Conservation (phyloP, 2,797 vertebrate species). For the Capromys pilorides region DNA sequence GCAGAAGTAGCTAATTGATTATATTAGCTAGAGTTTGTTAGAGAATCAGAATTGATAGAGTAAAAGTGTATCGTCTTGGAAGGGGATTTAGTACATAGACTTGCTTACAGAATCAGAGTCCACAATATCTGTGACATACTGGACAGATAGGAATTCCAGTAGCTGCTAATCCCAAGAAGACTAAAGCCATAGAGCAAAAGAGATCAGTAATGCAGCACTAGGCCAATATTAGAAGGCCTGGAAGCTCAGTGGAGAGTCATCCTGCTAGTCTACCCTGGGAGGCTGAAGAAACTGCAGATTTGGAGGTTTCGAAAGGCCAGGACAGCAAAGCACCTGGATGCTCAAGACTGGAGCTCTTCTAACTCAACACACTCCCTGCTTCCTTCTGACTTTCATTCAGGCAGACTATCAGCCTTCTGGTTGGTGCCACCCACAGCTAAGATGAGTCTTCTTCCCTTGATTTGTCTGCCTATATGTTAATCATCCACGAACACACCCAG, state of each 20-base stretch:
- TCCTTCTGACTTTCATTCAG: not conserved
- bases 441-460: not conserved
- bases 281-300: not conserved
- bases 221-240: not conserved
- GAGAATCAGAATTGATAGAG: not conserved
- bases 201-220: not conserved
- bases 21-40: not conserved
- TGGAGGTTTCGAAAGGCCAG: not conserved
- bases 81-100: not conserved
- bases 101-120: not conserved
- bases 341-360: not conserved
- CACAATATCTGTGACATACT: not conserved
- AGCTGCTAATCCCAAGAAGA: not conserved
- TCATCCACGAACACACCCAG: not conserved
- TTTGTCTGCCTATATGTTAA: not conserved
- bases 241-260: not conserved
- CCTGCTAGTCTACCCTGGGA: not conserved
- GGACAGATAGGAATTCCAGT: not conserved
- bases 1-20: not conserved
- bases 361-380: not conserved
- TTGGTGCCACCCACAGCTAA: not conserved
- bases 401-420: not conserved
- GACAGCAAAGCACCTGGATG: not conserved
- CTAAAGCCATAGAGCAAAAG: not conserved
- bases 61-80: not conserved